Evolutionary conservation across 1,140 invertebrate genomes (phyloP), one percentile per base, ranked within the genome.

Genomic region (Anadara kagoshimensis): DNA sequence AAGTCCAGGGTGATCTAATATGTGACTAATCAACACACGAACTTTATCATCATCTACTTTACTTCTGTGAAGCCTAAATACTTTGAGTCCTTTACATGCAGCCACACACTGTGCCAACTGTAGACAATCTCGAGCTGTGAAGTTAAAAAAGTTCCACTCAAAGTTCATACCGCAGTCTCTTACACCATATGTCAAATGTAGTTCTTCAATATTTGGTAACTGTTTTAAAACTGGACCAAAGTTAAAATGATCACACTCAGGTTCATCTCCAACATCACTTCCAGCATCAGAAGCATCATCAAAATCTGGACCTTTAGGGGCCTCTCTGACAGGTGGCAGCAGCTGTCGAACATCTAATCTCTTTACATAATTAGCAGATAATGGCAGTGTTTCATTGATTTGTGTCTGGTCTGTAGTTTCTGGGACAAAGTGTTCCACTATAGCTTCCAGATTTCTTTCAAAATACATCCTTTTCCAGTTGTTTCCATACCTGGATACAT

Each of bases 101-200:
- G 87, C 85, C 22, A 90, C 78, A 79, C 86, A 85, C 68, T 90
- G 86, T 24, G 89, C 81, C 24, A 90, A 72, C 66, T 82, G 85
- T 61, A 86, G 71, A 75, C 89, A 90, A 74, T 90, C 89, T 73
- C 83, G 81, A 12, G 86, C 85, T 41, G 89, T 90, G 67, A 90
- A 89, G 74, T 89, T 84, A 79, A 90, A 90, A 29, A 90, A 71
- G 74, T 84, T 86, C 89, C 89, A 90, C 68, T 89, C 87, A 85
- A 90, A 90, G 75, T 90, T 90, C 88, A 90, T 90, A 20, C 89
- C 89, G 81, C 88, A 90, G 75, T 90, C 86, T 69, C 76, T 79
- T 0, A 90, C 88, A 44, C 86, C 85, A 80, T 88, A 90, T n/a
- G 82, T 83, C 20, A 90, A 62, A 59, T 83, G 79, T 8, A 90